Base-by-base conservation (phyloP, 2,888 invertebrate genomes). In the Drosophila sordidapex region DNA sequence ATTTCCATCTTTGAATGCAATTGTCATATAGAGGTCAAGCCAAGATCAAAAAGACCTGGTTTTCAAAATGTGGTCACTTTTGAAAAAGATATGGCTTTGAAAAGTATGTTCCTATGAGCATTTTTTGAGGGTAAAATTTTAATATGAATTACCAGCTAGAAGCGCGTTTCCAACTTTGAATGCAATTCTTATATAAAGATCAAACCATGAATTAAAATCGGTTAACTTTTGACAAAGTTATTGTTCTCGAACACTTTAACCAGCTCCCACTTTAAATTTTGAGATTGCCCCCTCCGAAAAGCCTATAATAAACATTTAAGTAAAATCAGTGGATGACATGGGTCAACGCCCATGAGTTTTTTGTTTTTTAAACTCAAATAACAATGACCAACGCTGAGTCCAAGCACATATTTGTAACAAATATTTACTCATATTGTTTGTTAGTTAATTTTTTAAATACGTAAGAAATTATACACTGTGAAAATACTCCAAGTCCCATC, bases 401-500 rank as follows among this genome's bases (percentile, higher is more conserved):
- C 18, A 58, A 29, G 25, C 18, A 48, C 56, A 75, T 54, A 75
- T 78, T 78, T 60, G 48, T 29, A 15, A 25, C 27, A 49, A 76
- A 76, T 75, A 72, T 76, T 79, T 53, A 58, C 53, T 46, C n/a
- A 33, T 13, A 27, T 49, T 29, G 38, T 27, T 13, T 48, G 18
- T 36, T 53, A 29, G 15, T 2, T 15, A 46, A 46, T 46, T 21
- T 21, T 13, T 64, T 7, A 25, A 38, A 29, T 35, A 35, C 21
- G 15, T 62, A 64, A 62, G 36, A 29, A 29, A 51, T 29, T 1
- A 18, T 43, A 18, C 21, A 46, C 52, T 13, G 21, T 58, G 53
- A 10, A 31, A 25, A 40, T 10, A 40, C 15, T 56, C 40, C 38
- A 29, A 38, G 74, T 25, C 21, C 49, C 61, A 64, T 61, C 64